These are phyloP conservation scores for Melanargia galathea DNA, from an alignment of 2,888 invertebrate species.

Conservation along the genomic window DNA sequence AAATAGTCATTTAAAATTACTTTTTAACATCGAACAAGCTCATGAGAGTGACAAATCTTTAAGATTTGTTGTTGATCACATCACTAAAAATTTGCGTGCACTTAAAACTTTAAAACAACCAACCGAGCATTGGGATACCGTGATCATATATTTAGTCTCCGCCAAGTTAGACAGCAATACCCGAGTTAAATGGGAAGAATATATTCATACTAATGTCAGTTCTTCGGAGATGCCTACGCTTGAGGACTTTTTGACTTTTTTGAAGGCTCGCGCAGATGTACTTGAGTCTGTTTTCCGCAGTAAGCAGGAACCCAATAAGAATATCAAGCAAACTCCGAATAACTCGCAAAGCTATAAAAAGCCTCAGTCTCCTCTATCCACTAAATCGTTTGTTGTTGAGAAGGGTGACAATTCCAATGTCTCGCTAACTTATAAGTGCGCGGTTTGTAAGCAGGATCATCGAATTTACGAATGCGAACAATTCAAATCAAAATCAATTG, in stretches of 20 bases:
- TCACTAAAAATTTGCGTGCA: conserved; percentile 41
- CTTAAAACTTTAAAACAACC: conserved; percentile 35
- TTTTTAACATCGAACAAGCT: conserved; percentile 32
- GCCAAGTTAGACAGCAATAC: conserved; percentile 32
- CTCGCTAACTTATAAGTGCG: no score
- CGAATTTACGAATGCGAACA: no score
- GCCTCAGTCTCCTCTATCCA: background rate
- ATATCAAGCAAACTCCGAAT: background rate
- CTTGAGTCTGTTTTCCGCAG: background rate
- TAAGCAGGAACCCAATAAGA: background rate
- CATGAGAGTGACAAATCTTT: conserved; percentile 37
- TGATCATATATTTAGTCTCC: conserved; percentile 29
- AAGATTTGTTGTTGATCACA: conserved; percentile 38
- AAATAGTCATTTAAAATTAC: conserved; percentile 31
- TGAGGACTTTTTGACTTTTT: background rate
- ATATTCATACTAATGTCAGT: no score
- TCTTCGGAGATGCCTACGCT: no score
- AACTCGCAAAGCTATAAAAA: background rate
- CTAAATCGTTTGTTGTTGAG: background rate
- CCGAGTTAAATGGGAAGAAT: background rate
- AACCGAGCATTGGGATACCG: conserved; percentile 37
- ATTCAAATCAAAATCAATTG: no score
- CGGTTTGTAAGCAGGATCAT: no score
- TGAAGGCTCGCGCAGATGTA: background rate
- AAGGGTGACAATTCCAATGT: background rate